Evolutionary conservation across 1,140 invertebrate species (phyloP).

Genomic region (Monomorium pharaonis): DNA sequence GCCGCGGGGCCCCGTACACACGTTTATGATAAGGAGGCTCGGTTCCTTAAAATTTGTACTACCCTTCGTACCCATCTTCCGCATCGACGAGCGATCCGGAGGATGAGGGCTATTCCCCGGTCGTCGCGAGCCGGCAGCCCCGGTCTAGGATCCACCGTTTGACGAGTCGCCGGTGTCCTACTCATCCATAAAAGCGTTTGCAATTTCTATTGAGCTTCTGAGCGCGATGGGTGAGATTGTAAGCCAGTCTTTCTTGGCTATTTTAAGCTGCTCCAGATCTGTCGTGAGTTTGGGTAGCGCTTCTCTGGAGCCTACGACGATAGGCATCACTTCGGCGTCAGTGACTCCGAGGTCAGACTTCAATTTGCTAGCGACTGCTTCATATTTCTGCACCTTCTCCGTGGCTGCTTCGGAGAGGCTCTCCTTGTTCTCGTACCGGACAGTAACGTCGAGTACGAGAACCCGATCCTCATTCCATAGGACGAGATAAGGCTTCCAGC

Average conservation of each 20-base stretch:
- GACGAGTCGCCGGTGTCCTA: too few relatives aligned
- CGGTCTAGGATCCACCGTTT: too few relatives aligned
- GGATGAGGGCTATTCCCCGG: too few relatives aligned
- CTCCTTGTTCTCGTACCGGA: slow-evolving; percentile 75
- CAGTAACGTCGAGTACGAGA: slow-evolving; percentile 75
- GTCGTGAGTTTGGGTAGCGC: not conserved
- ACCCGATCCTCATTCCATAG: slow-evolving; percentile 43
- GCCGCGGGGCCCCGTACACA: too few relatives aligned
- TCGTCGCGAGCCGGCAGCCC: too few relatives aligned
- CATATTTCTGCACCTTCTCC: slow-evolving; percentile 21
- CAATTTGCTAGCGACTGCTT: rapidly evolving
- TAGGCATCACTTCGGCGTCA: not conserved
- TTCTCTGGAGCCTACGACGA: too few relatives aligned
- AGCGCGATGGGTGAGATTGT: not conserved
- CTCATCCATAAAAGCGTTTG: slow-evolving; percentile 22
- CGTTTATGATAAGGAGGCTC: too few relatives aligned
- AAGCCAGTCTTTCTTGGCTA: not conserved
- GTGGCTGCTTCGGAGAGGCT: slow-evolving; percentile 12
- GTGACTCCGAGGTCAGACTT: not conserved
- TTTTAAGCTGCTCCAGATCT: rapidly evolving
- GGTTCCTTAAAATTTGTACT: too few relatives aligned
- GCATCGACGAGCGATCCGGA: too few relatives aligned
- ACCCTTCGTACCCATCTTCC: too few relatives aligned
- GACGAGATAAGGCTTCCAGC: slow-evolving; percentile 49
- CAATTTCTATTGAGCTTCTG: slow-evolving; percentile 20